Evolutionary conservation across 2,888 invertebrate genomes (phyloP), one percentile per base, ranked within the genome.

Genomic region (Reticulitermes lucifugus): DNA sequence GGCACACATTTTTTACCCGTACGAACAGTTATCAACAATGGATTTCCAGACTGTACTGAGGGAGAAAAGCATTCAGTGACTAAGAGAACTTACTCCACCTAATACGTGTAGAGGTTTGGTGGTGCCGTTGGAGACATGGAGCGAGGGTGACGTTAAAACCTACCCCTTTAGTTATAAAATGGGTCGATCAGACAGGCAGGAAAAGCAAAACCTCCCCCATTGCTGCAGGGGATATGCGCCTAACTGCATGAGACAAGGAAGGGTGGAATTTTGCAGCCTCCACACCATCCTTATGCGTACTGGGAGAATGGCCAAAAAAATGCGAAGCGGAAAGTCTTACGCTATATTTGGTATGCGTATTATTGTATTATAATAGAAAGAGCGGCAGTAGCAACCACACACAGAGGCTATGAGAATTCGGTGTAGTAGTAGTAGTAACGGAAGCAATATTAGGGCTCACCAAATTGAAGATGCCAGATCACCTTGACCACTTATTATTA

Each of bases 151-250:
- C 82, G 85, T 83, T 73, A 75, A 85, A 82, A 83, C 73, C 83
- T 65, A 73, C 82, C 85, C 85, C 83, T 77, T 71, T 85, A 73
- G 85, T 82, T 85, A 73, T 85, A 85, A 85, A 85, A 85, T 85
- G 85, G 85, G 85, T 85, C 85, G 85, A 85, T 85, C 83, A 85
- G 83, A 60, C 85, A 83, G 83, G 85, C 71, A 82, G 84, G 84
- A 60, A 35, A 77, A 70, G 79, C 79, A 84, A 59, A 79, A 51
- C 77, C 83, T 43, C n/a, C 77, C 84, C 29, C 43, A 55, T n/a
- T 73, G 82, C 85, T 82, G 82, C 75, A 85, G 85, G 82, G 81
- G 79, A 21, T 77, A 79, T 81, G 85, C 81, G 75, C 85, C 85
- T 85, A 85, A 85, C 82, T 85, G 81, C 82, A 85, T 77, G 85